These are phyloP conservation scores for Lycocorax pyrrhopterus DNA, from an alignment of 2,113 vertebrate genomes.

Conservation along the genomic window DNA sequence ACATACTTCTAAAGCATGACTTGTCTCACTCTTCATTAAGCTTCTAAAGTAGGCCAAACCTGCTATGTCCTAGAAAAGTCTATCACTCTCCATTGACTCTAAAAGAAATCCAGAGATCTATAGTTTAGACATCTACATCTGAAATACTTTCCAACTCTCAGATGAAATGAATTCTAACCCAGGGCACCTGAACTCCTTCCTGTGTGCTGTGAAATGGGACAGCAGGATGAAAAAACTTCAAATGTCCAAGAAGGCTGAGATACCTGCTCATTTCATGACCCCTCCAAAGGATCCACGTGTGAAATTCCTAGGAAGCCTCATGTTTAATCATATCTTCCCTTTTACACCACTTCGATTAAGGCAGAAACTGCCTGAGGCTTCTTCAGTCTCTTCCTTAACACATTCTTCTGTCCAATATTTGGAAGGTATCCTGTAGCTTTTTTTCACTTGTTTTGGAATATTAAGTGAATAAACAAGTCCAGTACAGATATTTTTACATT, in stretches of 20 bases:
- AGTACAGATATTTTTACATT: background rate
- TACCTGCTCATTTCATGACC: background rate
- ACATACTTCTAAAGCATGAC: background rate
- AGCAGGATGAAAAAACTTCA: background rate
- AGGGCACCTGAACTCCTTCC: background rate
- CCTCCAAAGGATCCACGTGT: background rate
- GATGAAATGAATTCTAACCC: background rate
- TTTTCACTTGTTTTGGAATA: background rate
- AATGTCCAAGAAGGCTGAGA: background rate
- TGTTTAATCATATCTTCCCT: background rate
- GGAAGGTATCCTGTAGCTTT: background rate
- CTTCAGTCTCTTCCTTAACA: background rate
- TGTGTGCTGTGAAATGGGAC: background rate
- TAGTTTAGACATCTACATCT: background rate
- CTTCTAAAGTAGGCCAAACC: background rate
- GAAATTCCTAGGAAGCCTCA: background rate
- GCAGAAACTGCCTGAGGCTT: background rate
- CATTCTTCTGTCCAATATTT: background rate
- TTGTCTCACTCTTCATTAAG: background rate
- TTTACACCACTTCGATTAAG: background rate
- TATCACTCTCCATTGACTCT: background rate
- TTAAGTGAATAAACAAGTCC: background rate
- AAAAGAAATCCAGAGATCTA: background rate
- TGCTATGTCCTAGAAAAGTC: background rate
- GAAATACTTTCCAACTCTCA: background rate